Percentiles rank a stretch among this genome's conserved stretches.
Evolutionary conservation across 1,140 invertebrate species (phyloP).

Genomic region (Callitettix versicolor): DNA sequence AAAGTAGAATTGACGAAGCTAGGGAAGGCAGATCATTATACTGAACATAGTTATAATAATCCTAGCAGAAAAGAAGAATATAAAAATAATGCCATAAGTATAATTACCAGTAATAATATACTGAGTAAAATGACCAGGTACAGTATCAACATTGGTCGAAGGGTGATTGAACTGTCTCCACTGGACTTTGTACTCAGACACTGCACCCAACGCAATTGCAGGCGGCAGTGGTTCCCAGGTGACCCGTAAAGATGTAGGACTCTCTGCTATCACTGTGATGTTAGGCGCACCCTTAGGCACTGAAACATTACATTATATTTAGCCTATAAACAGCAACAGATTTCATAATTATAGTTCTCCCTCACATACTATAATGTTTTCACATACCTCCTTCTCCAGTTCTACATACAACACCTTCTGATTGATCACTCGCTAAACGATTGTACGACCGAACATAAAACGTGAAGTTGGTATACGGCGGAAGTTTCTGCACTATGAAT

Average conservation of each 20-base stretch:
- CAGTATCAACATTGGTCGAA: slow-evolving; percentile 35
- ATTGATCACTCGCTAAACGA: slow-evolving; percentile 48
- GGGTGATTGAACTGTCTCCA: slow-evolving; percentile 42
- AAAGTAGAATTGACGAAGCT: too few species aligned
- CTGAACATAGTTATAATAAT: too few species aligned
- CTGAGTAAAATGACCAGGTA: slow-evolving; percentile 33
- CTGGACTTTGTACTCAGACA: slow-evolving; percentile 49
- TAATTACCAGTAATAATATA: slow-evolving; percentile 41
- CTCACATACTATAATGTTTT: too few species aligned
- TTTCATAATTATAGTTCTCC: neutral
- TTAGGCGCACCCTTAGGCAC: slow-evolving; percentile 46
- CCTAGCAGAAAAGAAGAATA: too few species aligned
- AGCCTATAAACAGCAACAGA: neutral
- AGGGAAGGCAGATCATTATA: too few species aligned
- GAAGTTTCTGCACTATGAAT: slow-evolving; percentile 41
- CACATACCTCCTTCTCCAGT: slow-evolving; percentile 46
- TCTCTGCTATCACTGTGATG: slow-evolving; percentile 39
- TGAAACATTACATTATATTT: slow-evolving; percentile 30
- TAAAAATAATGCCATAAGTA: too few species aligned
- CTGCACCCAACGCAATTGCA: slow-evolving; percentile 44
- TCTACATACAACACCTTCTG: slow-evolving; percentile 44
- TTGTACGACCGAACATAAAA: slow-evolving; percentile 53
- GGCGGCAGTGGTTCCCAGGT: slow-evolving; percentile 45
- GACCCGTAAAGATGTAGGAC: slow-evolving; percentile 42
- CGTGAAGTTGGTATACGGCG: slow-evolving; percentile 54